These are phyloP conservation scores for Apis mellifera DNA, from an alignment of 1,140 invertebrate genomes.

Conservation along the genomic window Amel_HAv3.1 CM009931.2:24606001-24606500, in stretches of 20 bases:
- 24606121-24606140: too few relatives aligned
- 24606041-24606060: slow-evolving; percentile 70
- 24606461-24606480: neutral
- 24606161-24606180: neutral
- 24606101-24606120: slow-evolving; percentile 55
- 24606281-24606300: neutral
- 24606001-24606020: slow-evolving; percentile 56
- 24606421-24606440: neutral
- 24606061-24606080: slow-evolving; percentile 72
- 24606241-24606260: too few relatives aligned
- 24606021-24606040: slow-evolving; percentile 72
- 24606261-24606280: neutral
- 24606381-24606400: neutral
- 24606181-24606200: neutral
- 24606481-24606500: neutral
- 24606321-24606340: neutral
- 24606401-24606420: neutral
- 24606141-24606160: neutral
- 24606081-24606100: slow-evolving; percentile 66
- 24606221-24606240: too few relatives aligned
- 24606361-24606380: too few relatives aligned
- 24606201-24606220: too few relatives aligned
- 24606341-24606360: neutral
- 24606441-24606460: neutral
- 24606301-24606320: neutral